Evolutionary conservation across 2,797 vertebrate genomes (phyloP).

Genomic region (Xenops minutus): DNA sequence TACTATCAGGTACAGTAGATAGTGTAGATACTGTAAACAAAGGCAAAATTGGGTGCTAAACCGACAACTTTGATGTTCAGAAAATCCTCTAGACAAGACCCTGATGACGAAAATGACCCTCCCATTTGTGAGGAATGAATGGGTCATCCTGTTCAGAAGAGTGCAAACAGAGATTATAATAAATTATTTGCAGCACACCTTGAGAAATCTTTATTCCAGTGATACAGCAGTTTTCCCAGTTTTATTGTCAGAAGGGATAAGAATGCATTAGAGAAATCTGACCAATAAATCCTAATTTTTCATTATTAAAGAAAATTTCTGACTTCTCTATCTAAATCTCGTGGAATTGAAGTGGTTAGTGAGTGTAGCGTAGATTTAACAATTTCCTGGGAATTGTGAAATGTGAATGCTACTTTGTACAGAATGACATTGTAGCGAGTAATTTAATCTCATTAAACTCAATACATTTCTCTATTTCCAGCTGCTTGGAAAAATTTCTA

Average conservation of each 20-base stretch:
- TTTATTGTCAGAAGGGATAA: neutral
- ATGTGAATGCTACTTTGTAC: neutral
- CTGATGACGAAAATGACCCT: neutral
- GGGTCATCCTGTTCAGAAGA: neutral
- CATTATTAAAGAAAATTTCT: neutral
- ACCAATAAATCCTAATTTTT: neutral
- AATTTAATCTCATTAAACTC: neutral
- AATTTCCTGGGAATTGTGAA: neutral
- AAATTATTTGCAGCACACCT: neutral
- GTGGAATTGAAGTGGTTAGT: neutral
- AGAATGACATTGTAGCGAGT: neutral
- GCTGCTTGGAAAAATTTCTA: neutral
- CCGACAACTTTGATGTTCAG: neutral
- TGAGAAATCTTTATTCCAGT: neutral
- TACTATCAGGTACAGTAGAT: neutral
- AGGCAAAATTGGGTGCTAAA: neutral
- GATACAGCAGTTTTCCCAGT: neutral
- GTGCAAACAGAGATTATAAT: neutral
- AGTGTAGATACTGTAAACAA: neutral
- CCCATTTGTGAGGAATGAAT: neutral
- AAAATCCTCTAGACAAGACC: neutral
- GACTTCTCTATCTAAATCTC: neutral
- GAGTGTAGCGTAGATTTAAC: neutral
- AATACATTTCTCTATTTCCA: neutral
- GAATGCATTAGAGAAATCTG: neutral